phyloP scores from a whole-genome alignment of 2,797 vertebrate species.

The Pangasius sanitwongsei region DNA sequence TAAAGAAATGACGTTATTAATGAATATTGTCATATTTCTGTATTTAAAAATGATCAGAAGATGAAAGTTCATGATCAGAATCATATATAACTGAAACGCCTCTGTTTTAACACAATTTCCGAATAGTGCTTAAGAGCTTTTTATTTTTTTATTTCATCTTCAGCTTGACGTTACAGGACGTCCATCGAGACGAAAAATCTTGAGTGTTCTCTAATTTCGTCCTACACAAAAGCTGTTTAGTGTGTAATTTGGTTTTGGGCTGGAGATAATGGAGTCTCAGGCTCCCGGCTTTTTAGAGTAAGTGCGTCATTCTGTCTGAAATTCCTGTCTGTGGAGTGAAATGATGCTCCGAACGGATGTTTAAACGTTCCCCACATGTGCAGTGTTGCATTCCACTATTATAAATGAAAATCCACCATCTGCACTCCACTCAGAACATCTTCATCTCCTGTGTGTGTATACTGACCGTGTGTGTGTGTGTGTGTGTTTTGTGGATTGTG shows the following conservation, averaged over 20 bases:
- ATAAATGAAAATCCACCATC: background rate
- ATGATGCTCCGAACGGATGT: background rate
- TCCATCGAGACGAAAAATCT: background rate
- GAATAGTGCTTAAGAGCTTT: background rate
- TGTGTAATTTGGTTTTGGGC: background rate
- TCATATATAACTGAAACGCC: background rate
- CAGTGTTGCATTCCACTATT: background rate
- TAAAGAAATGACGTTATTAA: background rate
- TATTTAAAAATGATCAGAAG: background rate
- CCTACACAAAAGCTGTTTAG: background rate
- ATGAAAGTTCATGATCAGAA: background rate
- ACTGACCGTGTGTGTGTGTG: background rate
- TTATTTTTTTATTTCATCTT: background rate
- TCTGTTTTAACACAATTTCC: background rate
- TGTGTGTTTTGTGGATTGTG: background rate
- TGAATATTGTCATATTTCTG: background rate
- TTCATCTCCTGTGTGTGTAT: background rate
- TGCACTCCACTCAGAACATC: constrained; percentile 1
- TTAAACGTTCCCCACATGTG: background rate
- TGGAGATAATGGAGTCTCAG: background rate
- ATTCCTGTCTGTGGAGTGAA: background rate
- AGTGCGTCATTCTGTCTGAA: background rate
- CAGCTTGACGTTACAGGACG: background rate
- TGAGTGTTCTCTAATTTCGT: background rate
- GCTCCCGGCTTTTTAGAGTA: background rate